Conservation (phyloP, 2,888 invertebrate genomes). For the Caenorhabditis sulstoni region DNA sequence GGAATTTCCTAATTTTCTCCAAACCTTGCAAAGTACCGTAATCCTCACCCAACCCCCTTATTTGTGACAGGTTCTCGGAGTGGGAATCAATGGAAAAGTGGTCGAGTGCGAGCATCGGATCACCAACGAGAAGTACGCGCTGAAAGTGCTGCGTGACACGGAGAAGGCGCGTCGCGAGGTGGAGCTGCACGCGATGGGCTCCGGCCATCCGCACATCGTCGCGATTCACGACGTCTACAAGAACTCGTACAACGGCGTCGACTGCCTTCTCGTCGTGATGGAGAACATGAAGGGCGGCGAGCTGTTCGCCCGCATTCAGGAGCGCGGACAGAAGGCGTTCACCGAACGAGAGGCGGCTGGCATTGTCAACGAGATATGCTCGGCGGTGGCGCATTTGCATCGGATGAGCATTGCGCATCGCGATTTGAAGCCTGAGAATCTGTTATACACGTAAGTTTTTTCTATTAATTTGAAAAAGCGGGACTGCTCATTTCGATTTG, state of each 20-base stretch:
- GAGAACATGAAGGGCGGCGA: slow-evolving; percentile 99
- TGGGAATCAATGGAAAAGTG: slow-evolving; percentile 99
- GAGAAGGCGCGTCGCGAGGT: slow-evolving; percentile 91
- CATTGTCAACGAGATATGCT: slow-evolving; percentile 96
- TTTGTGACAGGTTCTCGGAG: slow-evolving; percentile 88
- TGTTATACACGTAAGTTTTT: slow-evolving; percentile 87
- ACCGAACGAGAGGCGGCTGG: slow-evolving; percentile 94
- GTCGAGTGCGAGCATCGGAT: slow-evolving; percentile 91
- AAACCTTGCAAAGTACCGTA: background rate
- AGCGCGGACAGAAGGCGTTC: slow-evolving; percentile 93
- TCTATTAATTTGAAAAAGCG: too few relatives aligned
- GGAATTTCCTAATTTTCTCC: too few relatives aligned
- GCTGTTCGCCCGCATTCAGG: slow-evolving; percentile 95
- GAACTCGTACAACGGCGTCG: slow-evolving; percentile 92
- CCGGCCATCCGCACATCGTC: slow-evolving; percentile 93
- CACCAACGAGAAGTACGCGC: slow-evolving; percentile 89
- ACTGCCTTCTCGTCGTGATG: slow-evolving; percentile 97
- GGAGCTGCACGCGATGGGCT: slow-evolving; percentile 94
- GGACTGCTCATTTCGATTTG: too few relatives aligned
- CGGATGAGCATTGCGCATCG: slow-evolving; percentile 95
- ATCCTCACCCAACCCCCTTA: background rate
- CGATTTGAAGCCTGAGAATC: slow-evolving; percentile 95
- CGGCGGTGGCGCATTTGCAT: slow-evolving; percentile 94
- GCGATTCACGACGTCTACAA: slow-evolving; percentile 95
- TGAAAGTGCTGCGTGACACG: slow-evolving; percentile 94